Evolutionary conservation across 2,113 vertebrate genomes (phyloP), one percentile per base, ranked within the genome.

Genomic region (Pituophis catenifer): DNA sequence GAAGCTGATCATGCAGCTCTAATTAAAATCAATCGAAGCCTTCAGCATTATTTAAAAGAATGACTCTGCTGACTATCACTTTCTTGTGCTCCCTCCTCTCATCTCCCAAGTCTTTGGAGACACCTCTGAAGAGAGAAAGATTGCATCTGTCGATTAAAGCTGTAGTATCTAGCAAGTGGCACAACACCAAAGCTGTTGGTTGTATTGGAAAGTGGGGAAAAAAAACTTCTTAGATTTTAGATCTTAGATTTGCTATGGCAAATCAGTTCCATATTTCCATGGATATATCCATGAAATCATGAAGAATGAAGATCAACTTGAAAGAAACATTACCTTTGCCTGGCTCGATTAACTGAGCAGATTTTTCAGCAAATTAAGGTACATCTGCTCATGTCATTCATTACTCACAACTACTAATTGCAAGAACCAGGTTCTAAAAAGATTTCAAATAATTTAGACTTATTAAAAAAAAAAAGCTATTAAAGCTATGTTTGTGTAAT

Each of bases 1-100:
- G 93, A 97, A 96, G 88, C 65, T 93, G 94, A 94, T 93, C 94
- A 96, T 95, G 94, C 93, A 91, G 15, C 86, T 96, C 94, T 97
- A 97, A 97, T 97, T 97, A 96, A 97, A 97, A 96, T 97, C 88
- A 96, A 91, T 94, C 93, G 94, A 95, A 96, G 93, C 94, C 94
- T 96, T 96, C 92, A 94, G 50, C 65, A 91, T 96, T 90, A 96
- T 95, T 96, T 96, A 52, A 90, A 95, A 93, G 48, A 94, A 88
- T 95, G 95, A 65, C 89, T 96, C 59, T 95, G 95, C 89, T 93
- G 91, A 93, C 91, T 92, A 91, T 1, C 91, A 29, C 91, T 75
- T 5, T 92, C 90, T 85, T 53, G 26, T 21, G 5, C 58, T 93
- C 17, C 54, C 70, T 86, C 15, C 44, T 59, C 7, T 86, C n/a